phyloP scores from a whole-genome alignment of 2,113 vertebrate species.

The Chionodraco myersi region DNA sequence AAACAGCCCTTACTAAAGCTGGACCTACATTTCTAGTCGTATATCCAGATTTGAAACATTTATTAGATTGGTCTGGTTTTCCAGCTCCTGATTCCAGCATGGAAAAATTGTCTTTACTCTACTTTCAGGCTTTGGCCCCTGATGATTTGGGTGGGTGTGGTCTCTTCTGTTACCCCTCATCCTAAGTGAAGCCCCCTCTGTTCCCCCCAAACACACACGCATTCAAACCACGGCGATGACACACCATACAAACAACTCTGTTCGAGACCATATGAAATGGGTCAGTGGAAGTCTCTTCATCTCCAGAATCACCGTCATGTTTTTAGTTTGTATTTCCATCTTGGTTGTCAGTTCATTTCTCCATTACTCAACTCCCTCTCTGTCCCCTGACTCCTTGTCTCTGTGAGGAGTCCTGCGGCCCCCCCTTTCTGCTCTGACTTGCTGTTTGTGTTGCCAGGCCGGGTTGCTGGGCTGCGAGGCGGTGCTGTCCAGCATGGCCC shows the following conservation, averaged over 20 bases:
- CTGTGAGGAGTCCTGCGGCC: slow-evolving; percentile 15
- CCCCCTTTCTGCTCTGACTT: slow-evolving; percentile 38
- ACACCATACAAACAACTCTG: slow-evolving; percentile 85
- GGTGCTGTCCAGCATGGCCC: slow-evolving; percentile 86
- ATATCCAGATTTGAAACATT: slow-evolving; percentile 29
- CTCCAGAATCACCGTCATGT: slow-evolving; percentile 65
- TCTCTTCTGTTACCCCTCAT: slow-evolving; percentile 80
- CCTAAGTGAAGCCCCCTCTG: slow-evolving; percentile 78
- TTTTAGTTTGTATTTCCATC: slow-evolving; percentile 48
- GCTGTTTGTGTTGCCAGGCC: slow-evolving; percentile 76
- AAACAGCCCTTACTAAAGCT: slow-evolving; percentile 8
- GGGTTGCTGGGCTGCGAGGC: slow-evolving; percentile 87
- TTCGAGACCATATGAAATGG: slow-evolving; percentile 88
- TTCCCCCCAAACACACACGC: slow-evolving; percentile 80
- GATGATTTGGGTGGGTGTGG: slow-evolving; percentile 83
- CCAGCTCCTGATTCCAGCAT: slow-evolving; percentile 42
- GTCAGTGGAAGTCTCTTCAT: slow-evolving; percentile 82
- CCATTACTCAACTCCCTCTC: slow-evolving; percentile 26
- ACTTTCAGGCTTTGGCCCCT: slow-evolving; percentile 82
- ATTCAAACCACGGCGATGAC: slow-evolving; percentile 84
- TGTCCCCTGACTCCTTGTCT: slow-evolving; percentile 24
- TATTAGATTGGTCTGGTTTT: slow-evolving; percentile 24
- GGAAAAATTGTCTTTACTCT: slow-evolving; percentile 57
- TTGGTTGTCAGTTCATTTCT: slow-evolving; percentile 43
- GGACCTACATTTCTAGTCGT: slow-evolving; percentile 29